A percentile compares a stretch with the other conserved stretches of the same genome.
phyloP scores from a whole-genome alignment of 2,888 invertebrate genomes.

The Hypercompe scribonia region DNA sequence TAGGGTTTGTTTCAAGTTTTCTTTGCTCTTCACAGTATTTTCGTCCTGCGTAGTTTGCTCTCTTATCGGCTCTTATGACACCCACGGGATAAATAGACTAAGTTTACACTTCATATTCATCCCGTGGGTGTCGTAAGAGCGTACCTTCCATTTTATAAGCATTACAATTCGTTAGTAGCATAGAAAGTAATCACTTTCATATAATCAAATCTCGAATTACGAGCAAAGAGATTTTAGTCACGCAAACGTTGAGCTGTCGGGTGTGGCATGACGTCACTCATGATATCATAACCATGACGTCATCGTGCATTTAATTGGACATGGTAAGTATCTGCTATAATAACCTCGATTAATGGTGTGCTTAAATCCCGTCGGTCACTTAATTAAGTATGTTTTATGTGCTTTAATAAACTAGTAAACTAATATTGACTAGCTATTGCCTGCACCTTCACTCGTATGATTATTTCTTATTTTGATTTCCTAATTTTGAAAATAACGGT shows the following conservation, averaged over 20 bases:
- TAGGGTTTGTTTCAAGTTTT: no score
- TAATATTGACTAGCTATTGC: background rate
- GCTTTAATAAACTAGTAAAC: background rate
- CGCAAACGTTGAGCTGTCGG: constrained; percentile 28
- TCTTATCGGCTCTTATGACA: no score
- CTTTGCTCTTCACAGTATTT: no score
- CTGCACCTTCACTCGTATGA: background rate
- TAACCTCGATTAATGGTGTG: constrained; percentile 5
- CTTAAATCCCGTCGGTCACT: background rate
- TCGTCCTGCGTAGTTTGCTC: no score
- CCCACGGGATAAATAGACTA: no score
- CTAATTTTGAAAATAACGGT: no score
- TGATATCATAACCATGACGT: constrained; percentile 40
- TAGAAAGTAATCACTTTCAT: constrained; percentile 21
- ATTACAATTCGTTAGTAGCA: background rate
- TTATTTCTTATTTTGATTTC: background rate
- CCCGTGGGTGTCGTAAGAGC: no score
- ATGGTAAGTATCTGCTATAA: background rate
- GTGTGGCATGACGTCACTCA: constrained; percentile 29
- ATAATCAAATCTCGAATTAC: constrained; percentile 36
- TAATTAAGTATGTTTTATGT: background rate
- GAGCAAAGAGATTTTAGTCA: constrained; percentile 32
- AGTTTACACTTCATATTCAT: no score
- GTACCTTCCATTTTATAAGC: background rate
- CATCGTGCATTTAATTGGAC: constrained; percentile 22